These are phyloP conservation scores for Syrrhaptes paradoxus DNA, from an alignment of 2,113 vertebrate species.

Conservation along the genomic window DNA sequence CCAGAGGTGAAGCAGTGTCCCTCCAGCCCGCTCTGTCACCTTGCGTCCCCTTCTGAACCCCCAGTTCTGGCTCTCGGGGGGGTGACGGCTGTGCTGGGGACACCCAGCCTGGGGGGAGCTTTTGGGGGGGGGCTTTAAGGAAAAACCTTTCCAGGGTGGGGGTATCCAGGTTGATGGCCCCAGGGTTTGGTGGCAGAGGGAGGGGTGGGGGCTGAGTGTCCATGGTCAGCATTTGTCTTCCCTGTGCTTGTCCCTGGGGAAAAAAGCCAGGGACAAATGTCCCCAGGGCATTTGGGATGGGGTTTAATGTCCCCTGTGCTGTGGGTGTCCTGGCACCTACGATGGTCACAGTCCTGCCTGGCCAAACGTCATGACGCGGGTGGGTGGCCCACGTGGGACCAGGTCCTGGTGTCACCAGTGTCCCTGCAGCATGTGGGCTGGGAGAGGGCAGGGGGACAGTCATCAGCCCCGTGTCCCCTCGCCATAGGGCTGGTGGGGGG, in stretches of 20 bases:
- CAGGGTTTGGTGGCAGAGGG: neutral
- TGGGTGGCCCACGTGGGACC: neutral
- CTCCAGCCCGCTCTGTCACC: too few relatives aligned
- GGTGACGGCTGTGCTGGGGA: neutral
- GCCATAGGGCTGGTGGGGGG: accelerated
- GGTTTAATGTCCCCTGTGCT: neutral
- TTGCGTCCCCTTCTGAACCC: too few relatives aligned
- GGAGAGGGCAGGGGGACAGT: neutral
- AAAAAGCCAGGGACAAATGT: neutral
- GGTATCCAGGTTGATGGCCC: neutral
- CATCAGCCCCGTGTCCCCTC: accelerated
- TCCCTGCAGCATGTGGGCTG: neutral
- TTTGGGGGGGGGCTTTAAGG: neutral
- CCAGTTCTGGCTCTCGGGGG: neutral
- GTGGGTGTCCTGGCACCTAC: neutral
- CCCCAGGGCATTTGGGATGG: neutral
- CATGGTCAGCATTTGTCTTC: neutral
- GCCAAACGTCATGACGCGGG: accelerated
- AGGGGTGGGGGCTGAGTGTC: neutral
- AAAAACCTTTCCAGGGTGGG: neutral
- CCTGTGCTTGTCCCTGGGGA: accelerated
- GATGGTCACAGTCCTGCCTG: too few relatives aligned
- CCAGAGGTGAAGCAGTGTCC: too few relatives aligned
- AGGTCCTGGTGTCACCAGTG: too few relatives aligned
- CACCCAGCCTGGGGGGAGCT: accelerated